Conservation (phyloP, 2,888 invertebrate species). For the Eubasilissa splendida region DNA sequence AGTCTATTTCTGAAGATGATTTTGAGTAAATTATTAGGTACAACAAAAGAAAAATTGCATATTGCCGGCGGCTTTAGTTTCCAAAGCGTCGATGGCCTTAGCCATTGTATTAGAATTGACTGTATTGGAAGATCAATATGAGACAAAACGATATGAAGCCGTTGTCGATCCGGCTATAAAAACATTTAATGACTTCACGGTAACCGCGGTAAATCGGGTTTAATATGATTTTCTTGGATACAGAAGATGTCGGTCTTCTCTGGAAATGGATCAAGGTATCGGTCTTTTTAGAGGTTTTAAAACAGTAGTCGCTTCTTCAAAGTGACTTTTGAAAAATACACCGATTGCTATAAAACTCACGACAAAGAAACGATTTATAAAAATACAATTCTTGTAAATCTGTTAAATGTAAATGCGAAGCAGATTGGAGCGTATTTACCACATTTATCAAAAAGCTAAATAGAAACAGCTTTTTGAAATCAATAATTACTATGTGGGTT, state of each 20-base stretch:
- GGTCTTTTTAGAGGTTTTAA: neutral
- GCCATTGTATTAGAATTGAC: slow-evolving; percentile 14
- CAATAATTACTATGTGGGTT: no score
- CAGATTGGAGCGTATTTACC: no score
- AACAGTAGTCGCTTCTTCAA: neutral
- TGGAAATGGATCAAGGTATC: neutral
- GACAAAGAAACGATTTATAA: no score
- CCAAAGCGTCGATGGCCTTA: slow-evolving; percentile 1
- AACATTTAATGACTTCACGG: slow-evolving; percentile 51
- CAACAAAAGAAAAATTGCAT: neutral
- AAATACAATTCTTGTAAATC: no score
- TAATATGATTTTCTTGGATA: slow-evolving; percentile 40
- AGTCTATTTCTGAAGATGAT: no score
- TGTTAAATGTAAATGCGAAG: no score
- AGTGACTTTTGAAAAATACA: no score
- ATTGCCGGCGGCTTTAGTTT: slow-evolving; percentile 23
- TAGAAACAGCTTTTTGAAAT: no score
- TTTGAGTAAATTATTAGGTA: no score
- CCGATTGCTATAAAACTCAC: no score
- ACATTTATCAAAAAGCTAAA: no score
- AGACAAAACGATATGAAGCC: slow-evolving; percentile 26
- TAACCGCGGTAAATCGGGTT: slow-evolving; percentile 50
- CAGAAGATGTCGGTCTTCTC: slow-evolving; percentile 1
- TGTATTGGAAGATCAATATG: slow-evolving; percentile 27
- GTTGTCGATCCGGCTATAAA: slow-evolving; percentile 15